A percentile compares a stretch with the other conserved stretches of the same genome.
These are phyloP conservation scores for Chymomyza fuscimana DNA, from an alignment of 2,888 invertebrate genomes.

Conservation along the genomic window DNA sequence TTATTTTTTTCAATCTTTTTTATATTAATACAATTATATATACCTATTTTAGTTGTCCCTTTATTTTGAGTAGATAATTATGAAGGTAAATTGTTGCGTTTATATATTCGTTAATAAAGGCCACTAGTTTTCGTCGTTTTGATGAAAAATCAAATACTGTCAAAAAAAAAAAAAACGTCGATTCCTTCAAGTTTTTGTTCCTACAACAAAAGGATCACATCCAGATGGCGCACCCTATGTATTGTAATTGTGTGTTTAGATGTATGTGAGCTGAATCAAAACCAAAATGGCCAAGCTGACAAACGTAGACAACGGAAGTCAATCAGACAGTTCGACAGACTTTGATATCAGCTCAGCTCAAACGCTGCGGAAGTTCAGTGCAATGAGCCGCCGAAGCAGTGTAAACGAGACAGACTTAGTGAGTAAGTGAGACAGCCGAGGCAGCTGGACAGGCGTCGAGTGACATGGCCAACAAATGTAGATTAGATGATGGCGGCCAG, in stretches of 20 bases:
- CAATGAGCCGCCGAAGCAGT: conserved; percentile 52
- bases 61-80: too few species aligned
- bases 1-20: too few species aligned
- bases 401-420: conserved; percentile 17
- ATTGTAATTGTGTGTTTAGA: conserved; percentile 3
- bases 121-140: too few species aligned
- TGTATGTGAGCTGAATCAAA: conserved; percentile 42
- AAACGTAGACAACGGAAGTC: conserved; percentile 72
- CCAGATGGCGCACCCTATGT: neutral
- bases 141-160: too few species aligned
- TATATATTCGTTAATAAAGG: too few species aligned
- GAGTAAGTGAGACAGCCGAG: conserved; percentile 27
- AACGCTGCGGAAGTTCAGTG: conserved; percentile 57
- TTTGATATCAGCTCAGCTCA: conserved; percentile 41
- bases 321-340: conserved; percentile 69
- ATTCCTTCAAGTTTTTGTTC: too few species aligned
- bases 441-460: conserved; percentile 16
- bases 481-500: neutral
- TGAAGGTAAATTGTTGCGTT: too few species aligned
- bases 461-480: conserved; percentile 53
- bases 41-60: too few species aligned
- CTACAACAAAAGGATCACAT: too few species aligned
- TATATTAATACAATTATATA: too few species aligned
- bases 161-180: too few species aligned
- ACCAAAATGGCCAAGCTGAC: conserved; percentile 72